phyloP scores from a whole-genome alignment of 2,113 vertebrate species.

The Hippopotamus amphibius region DNA sequence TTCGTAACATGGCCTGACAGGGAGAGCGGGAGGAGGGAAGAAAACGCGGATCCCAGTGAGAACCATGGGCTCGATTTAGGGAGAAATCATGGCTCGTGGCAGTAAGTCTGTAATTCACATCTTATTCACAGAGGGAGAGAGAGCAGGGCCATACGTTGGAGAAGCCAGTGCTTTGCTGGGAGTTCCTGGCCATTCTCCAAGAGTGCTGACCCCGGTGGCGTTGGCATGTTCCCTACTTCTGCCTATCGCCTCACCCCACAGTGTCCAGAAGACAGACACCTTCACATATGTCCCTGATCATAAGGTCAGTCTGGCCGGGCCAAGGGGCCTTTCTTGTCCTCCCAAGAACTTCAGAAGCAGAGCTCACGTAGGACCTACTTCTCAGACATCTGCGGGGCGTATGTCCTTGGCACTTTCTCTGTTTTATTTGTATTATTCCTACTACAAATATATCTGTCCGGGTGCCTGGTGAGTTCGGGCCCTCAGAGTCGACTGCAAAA shows the following conservation, averaged over 20 bases:
- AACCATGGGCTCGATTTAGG: not conserved
- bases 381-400: not conserved
- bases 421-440: not conserved
- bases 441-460: not conserved
- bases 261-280: not conserved
- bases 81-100: not conserved
- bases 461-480: not conserved
- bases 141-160: not conserved
- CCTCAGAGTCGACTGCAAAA: not conserved
- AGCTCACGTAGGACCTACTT: not conserved
- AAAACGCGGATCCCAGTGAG: not conserved
- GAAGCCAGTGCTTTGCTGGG: not conserved
- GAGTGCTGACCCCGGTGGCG: not conserved
- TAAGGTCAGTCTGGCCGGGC: not conserved
- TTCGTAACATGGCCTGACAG: not conserved
- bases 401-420: not conserved
- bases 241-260: accelerated
- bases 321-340: not conserved
- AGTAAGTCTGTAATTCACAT: not conserved
- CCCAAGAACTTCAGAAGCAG: not conserved
- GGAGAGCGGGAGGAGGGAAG: not conserved
- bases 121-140: not conserved
- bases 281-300: not conserved
- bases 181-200: not conserved
- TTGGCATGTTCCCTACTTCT: not conserved